Evolutionary conservation across 2,797 vertebrate species (phyloP).

Genomic region (Cottoperca gobio): DNA sequence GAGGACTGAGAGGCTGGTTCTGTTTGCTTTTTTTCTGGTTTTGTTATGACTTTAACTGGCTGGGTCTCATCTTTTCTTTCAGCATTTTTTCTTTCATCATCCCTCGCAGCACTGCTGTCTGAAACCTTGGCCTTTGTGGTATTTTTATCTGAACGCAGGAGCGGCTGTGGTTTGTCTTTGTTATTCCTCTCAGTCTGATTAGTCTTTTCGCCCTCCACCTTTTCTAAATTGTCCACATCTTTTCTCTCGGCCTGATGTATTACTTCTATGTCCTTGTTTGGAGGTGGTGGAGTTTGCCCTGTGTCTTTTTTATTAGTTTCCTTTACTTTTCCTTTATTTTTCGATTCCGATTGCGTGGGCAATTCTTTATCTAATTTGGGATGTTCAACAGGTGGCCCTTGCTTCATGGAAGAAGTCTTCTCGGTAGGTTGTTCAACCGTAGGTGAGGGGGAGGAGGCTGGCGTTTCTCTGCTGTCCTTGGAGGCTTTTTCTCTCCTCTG

Average conservation of each 20-base stretch:
- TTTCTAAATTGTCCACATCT: conserved; percentile 13
- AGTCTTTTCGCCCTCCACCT: conserved; percentile 11
- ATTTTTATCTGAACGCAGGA: conserved; percentile 29
- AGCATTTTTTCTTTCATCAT: conserved; percentile 23
- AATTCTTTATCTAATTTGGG: conserved; percentile 30
- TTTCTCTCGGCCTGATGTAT: conserved; percentile 21
- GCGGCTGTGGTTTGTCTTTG: conserved; percentile 31
- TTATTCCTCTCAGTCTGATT: conserved; percentile 29
- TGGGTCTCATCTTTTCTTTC: conserved; percentile 27
- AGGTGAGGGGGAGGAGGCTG: conserved; percentile 28
- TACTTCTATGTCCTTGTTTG: conserved; percentile 18
- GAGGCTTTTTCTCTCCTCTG: conserved; percentile 33
- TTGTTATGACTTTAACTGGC: conserved; percentile 16
- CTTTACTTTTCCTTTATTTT: conserved; percentile 30
- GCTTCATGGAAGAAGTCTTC: conserved; percentile 24
- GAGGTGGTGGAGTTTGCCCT: conserved; percentile 4
- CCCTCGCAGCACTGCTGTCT: conserved; percentile 6
- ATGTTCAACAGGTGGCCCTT: conserved; percentile 16
- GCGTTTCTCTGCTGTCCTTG: conserved; percentile 22
- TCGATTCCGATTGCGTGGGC: conserved; percentile 15
- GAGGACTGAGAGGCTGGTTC: conserved; percentile 9
- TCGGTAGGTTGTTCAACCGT: conserved; percentile 7
- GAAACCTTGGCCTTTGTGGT: conserved; percentile 7
- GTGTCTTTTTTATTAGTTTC: conserved; percentile 24
- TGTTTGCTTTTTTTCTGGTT: conserved; percentile 22